Evolutionary conservation across 2,888 invertebrate genomes (phyloP), one percentile per base, ranked within the genome.

Genomic region (Dolichomitus sp.): DNA sequence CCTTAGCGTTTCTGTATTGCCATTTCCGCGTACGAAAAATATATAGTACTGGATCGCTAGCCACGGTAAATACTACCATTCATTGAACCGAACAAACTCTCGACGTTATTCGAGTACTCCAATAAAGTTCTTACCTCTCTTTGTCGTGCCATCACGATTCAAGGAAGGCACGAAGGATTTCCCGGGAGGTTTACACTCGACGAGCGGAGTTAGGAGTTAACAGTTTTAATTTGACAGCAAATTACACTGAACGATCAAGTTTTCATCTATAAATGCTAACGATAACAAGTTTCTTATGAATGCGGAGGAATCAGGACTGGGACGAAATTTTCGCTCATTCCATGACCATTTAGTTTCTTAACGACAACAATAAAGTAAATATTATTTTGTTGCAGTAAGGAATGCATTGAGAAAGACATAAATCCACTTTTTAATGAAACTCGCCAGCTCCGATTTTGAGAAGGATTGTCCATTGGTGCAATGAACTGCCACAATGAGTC

Each of bases 41-140:
- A 52, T 23, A 74, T 63, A 52, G 37, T 40, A 63, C 65, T 59
- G 59, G 33, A 59, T 69, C 59, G 75, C 23, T 80, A 19, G 57
- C 11, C 63, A 54, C 54, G 63, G 23, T 75, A 75, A 75, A 52
- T 54, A 54, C 37, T 42, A n/a, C 37, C 48, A 70, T 69, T 80
- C 69, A 65, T 70, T 75, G 75, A 80, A 61, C 80, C 80, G 54
- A 69, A 57, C n/a, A 61, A 63, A 17, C 52, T 27, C 27, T 27
- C 11, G 27, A 54, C 54, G 23, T 14, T 12, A 12, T 17, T 27
- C 12, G 19, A 40, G 42, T 42, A 54, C 14, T 42, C 42, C 11
- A 54, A 40, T 57, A 54, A 54, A 54, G 23, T 40, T 70, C 40
- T 70, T 54, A 33, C 19, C 45, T 66, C 45, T 54, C 12, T 2